These are phyloP conservation scores for Cyclina sinensis DNA, from an alignment of 1,140 invertebrate species.

Conservation along the genomic window DNA sequence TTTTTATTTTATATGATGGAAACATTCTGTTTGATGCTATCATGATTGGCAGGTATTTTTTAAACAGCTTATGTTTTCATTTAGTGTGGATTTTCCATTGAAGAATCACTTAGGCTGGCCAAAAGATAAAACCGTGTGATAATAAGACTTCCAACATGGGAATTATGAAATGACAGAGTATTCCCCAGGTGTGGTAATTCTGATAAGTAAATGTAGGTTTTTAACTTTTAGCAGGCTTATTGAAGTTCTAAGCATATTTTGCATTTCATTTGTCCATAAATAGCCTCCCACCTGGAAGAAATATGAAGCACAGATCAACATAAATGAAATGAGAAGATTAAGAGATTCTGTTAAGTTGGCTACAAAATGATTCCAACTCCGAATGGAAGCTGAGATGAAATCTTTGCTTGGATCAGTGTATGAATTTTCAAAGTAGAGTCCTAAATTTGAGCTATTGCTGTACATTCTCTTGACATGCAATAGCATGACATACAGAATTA, in stretches of 20 bases:
- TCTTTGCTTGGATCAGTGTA: no score
- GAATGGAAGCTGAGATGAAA: no score
- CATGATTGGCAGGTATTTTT: conserved; percentile 32
- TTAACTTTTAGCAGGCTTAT: background rate
- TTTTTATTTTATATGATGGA: background rate
- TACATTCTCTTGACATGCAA: no score
- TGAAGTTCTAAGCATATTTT: conserved; percentile 2
- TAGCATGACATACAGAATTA: no score
- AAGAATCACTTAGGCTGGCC: background rate
- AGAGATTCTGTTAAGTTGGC: no score
- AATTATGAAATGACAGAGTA: background rate
- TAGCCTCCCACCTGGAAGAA: no score
- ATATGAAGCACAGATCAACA: no score
- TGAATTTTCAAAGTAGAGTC: no score
- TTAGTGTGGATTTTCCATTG: conserved; percentile 6
- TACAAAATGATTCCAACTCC: no score
- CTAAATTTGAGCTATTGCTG: no score
- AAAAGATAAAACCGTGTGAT: background rate
- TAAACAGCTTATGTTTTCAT: conserved; percentile 1
- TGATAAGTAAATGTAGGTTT: background rate
- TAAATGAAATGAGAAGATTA: no score
- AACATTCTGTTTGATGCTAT: background rate
- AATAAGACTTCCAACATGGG: background rate
- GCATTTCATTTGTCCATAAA: no score
- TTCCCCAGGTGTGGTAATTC: conserved; percentile 6